Evolutionary conservation across 1,140 invertebrate species (phyloP).

Genomic region (Mya arenaria): DNA sequence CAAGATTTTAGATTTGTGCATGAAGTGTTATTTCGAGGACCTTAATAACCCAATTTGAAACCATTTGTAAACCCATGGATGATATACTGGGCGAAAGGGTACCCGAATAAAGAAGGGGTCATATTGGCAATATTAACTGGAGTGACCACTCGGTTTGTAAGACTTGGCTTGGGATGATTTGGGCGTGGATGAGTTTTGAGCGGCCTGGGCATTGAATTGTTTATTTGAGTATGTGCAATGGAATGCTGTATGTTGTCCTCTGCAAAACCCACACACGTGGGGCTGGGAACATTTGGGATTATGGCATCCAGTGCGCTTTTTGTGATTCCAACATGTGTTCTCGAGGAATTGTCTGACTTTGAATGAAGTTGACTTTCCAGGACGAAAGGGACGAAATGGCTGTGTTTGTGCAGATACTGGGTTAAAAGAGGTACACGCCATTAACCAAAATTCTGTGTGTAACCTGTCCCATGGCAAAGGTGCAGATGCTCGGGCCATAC

Average conservation of each 20-base stretch:
- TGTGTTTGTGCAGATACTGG: too few species aligned
- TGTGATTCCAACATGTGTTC: conserved; percentile 20
- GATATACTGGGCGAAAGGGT: background rate
- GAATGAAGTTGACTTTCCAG: too few species aligned
- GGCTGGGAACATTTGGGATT: background rate
- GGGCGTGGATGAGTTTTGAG: background rate
- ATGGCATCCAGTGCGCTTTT: background rate
- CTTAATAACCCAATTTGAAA: conserved; percentile 24
- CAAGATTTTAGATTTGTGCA: conserved; percentile 14
- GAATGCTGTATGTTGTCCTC: background rate
- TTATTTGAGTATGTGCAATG: background rate
- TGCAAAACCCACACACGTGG: conserved; percentile 30
- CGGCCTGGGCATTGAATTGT: background rate
- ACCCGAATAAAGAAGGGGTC: background rate
- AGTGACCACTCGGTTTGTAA: background rate
- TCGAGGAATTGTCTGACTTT: background rate
- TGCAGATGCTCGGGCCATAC: too few species aligned
- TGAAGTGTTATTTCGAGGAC: background rate
- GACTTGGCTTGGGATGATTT: background rate
- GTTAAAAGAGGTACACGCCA: too few species aligned
- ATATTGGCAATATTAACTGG: background rate
- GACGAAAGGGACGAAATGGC: too few species aligned
- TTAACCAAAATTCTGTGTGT: too few species aligned
- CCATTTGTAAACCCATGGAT: conserved; percentile 39
- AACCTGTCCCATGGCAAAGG: too few species aligned